Percentiles rank a stretch among this genome's conserved stretches.
Evolutionary conservation across 2,888 invertebrate genomes (phyloP).

Genomic region (Apodemia mormo): DNA sequence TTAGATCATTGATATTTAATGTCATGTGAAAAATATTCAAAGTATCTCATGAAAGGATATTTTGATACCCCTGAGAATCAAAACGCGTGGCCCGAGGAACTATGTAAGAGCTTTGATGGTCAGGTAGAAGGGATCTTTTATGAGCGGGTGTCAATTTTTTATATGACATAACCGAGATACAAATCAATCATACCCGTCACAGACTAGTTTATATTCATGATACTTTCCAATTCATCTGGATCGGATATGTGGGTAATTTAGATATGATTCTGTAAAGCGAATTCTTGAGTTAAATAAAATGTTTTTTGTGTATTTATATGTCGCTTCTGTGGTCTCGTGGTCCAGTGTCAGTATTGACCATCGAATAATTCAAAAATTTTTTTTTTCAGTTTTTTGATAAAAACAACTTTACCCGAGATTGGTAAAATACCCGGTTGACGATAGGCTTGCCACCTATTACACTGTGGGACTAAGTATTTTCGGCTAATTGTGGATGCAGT

Average conservation of each 20-base stretch:
- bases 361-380: too few relatives aligned
- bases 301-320: too few relatives aligned
- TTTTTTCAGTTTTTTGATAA: too few relatives aligned
- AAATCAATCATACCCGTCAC: constrained; percentile 57
- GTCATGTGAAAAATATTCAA: constrained; percentile 11
- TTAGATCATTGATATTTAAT: constrained; percentile 6
- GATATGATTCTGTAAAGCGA: constrained; percentile 31
- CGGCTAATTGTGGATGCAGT: too few relatives aligned
- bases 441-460: too few relatives aligned
- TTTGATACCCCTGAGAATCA: constrained; percentile 58
- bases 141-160: constrained; percentile 57
- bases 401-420: too few relatives aligned
- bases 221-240: constrained; percentile 19
- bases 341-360: too few relatives aligned
- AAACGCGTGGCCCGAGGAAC: constrained; percentile 59
- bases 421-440: too few relatives aligned
- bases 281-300: too few relatives aligned
- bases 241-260: constrained; percentile 22
- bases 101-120: constrained; percentile 71
- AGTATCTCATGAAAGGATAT: constrained; percentile 32
- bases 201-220: constrained; percentile 50
- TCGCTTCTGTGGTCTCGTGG: too few relatives aligned
- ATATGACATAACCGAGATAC: constrained; percentile 52
- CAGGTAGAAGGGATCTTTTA: constrained; percentile 54
- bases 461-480: too few relatives aligned